phyloP scores from a whole-genome alignment of 2,888 invertebrate genomes.

The Pseudococcus jackbeardsleyi region DNA sequence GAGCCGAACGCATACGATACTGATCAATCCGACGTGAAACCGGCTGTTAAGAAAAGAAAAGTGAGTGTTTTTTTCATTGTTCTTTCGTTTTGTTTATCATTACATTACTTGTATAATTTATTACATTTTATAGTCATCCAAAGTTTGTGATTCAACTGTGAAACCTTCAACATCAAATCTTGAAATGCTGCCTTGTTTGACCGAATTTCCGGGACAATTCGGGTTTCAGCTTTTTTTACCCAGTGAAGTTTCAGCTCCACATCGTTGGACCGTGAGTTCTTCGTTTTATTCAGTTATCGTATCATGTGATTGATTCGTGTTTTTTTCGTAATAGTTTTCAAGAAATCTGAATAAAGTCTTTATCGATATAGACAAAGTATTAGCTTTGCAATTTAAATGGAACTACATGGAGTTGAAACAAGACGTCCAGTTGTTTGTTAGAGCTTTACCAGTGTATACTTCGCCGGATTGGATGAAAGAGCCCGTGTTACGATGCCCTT shows the following conservation, averaged over 20 bases:
- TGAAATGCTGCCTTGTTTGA: conserved; percentile 18
- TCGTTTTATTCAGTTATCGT: not conserved
- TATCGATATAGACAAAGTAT: conserved; percentile 66
- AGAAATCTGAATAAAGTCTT: conserved; percentile 65
- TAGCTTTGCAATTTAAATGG: conserved; percentile 66
- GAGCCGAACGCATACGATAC: not conserved
- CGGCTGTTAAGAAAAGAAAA: not conserved
- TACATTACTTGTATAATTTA: not conserved
- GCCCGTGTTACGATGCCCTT: conserved; percentile 66
- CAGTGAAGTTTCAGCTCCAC: conserved; percentile 18
- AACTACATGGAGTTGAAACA: conserved; percentile 47
- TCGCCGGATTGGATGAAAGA: conserved; percentile 65
- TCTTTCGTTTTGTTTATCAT: not conserved
- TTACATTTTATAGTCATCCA: not conserved
- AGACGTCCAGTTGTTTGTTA: conserved; percentile 58
- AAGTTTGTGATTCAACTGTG: not conserved
- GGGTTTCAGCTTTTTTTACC: conserved; percentile 53
- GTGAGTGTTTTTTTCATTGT: not conserved
- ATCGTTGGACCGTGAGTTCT: conserved; percentile 55
- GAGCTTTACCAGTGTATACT: conserved; percentile 66
- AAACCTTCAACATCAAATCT: not conserved
- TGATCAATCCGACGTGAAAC: not conserved
- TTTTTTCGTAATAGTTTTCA: conserved; percentile 65
- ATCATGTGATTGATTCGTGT: not conserved
- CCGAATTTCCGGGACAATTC: conserved; percentile 3